Base-by-base conservation (phyloP, 2,113 vertebrate species). In the Piprites chloris region DNA sequence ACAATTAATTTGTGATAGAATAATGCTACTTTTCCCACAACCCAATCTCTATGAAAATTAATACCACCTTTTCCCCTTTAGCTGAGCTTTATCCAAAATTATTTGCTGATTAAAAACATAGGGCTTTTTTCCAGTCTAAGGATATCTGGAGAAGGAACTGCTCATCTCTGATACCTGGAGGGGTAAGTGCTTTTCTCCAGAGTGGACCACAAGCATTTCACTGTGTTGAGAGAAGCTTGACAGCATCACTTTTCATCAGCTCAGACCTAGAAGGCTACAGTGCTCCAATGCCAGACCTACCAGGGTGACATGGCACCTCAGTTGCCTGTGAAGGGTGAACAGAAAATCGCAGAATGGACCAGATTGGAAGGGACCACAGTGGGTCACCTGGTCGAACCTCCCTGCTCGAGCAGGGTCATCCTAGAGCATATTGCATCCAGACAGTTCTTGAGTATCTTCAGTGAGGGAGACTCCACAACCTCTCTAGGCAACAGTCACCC, bases 231-330 rank as follows among this genome's bases (percentile, higher is more conserved):
- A 89, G 32, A 7, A 46, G 42, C 30, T 26, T 9, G 5, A 50
- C 21, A 59, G 26, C 30, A 75, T 18, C 5, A 2, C 30, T 37
- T 10, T 1, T 53, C 7, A 2, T 18, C 11, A 68, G 9, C 14
- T 8, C 53, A 62, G 32, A 86, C 41, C 27, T 22, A 26, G 0
- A 4, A 47, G 42, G 44, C 53, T 58, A 35, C 23, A 30, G 49
- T 2, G 3, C 44, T 73, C 32, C 1, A 20, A n/a, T 12, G 32
- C 12, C 53, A 66, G 56, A 56, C 8, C 27, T 41, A 14, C 4
- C 0, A 0, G 17, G 14, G 1, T 12, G 0, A 55, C 19, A 27
- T 46, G 33, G 20, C 14, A n/a, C 21, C 41, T 56, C 2, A 9
- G 41, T 12, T 6, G 3, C 37, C 28, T 39, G 22, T 0, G 0